phyloP scores from a whole-genome alignment of 2,888 invertebrate species.

The Lasioglossum figueresi region DNA sequence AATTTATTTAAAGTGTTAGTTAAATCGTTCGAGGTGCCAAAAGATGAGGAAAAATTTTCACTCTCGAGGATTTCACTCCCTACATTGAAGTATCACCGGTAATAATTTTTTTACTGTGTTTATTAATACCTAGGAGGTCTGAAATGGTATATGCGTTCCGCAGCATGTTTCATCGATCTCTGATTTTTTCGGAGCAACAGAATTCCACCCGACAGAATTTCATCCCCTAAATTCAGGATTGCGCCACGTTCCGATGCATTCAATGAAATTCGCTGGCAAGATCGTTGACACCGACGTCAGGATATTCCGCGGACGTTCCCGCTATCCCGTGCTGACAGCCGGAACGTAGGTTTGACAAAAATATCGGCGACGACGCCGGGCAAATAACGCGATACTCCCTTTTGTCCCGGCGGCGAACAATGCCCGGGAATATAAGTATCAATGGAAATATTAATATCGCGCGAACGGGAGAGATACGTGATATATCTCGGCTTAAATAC shows the following conservation, averaged over 20 bases:
- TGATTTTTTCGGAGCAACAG: neutral
- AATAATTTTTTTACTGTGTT: neutral
- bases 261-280: neutral
- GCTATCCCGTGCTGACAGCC: constrained; percentile 18
- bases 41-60: neutral
- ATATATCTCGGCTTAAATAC: constrained; percentile 53
- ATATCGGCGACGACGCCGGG: constrained; percentile 36
- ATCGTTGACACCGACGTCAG: constrained; percentile 23
- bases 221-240: neutral
- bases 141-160: neutral
- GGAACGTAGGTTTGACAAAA: constrained; percentile 46
- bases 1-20: neutral
- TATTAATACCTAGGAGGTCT: neutral
- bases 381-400: constrained; percentile 38
- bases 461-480: constrained; percentile 27
- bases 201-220: neutral
- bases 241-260: neutral
- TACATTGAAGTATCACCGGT: neutral
- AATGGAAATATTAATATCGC: constrained; percentile 45
- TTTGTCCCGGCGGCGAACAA: constrained; percentile 40
- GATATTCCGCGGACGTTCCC: constrained; percentile 23
- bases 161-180: neutral
- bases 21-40: neutral
- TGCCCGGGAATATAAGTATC: constrained; percentile 48
- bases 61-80: neutral